Percentiles rank a stretch among this genome's conserved stretches.
Conservation (phyloP, 2,797 vertebrate species). For the Anguilla obscura region DNA sequence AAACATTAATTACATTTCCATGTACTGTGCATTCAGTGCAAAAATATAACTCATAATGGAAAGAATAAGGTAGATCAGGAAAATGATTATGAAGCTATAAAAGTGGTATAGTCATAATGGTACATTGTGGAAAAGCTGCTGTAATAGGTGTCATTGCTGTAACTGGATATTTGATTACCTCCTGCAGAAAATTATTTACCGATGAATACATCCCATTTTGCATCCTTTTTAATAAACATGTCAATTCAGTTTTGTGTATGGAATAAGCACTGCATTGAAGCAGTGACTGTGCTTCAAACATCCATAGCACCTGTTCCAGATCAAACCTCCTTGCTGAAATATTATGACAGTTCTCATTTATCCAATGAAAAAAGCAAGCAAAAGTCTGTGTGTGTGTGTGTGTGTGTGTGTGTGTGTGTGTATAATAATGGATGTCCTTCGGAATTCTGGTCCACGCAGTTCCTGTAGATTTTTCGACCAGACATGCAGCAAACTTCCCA, state of each 20-base stretch:
- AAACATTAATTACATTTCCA: neutral
- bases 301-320: no score
- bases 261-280: neutral
- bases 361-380: neutral
- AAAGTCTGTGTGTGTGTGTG: neutral
- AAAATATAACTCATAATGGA: neutral
- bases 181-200: neutral
- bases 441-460: no score
- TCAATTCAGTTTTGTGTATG: neutral
- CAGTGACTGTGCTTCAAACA: neutral
- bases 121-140: neutral
- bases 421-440: no score
- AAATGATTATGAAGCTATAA: neutral
- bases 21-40: neutral
- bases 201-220: neutral
- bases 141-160: conserved; percentile 3
- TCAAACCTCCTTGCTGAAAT: neutral
- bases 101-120: neutral
- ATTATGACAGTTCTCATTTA: neutral
- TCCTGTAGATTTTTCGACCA: neutral
- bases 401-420: no score
- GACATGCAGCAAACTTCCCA: neutral
- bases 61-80: neutral
- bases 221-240: conserved; percentile 3
- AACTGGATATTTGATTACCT: neutral